phyloP scores from a whole-genome alignment of 2,113 vertebrate genomes.

The Rhinopomastus cyanomelas region DNA sequence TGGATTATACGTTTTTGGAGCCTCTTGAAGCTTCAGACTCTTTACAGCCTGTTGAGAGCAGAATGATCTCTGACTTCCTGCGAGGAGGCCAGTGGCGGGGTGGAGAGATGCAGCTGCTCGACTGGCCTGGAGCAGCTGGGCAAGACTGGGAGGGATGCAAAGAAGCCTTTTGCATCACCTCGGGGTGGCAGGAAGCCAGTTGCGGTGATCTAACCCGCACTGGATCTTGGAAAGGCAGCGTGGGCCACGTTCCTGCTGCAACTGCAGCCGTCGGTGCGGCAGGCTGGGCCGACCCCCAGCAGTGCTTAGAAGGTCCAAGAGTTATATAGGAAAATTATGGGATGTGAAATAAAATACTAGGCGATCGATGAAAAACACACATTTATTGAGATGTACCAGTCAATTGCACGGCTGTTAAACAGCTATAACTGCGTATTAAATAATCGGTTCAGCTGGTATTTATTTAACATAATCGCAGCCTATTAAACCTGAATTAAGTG shows the following conservation, averaged over 20 bases:
- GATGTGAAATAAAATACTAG: slow-evolving; percentile 40
- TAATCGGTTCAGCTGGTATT: slow-evolving; percentile 79
- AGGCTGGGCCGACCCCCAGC: background rate
- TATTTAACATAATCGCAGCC: slow-evolving; percentile 76
- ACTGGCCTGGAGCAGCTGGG: background rate
- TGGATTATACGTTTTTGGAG: background rate
- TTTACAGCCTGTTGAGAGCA: slow-evolving; percentile 45
- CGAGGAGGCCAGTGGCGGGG: background rate
- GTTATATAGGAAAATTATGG: slow-evolving; percentile 1
- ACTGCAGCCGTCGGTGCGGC: accelerated
- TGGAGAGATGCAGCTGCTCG: slow-evolving; percentile 9
- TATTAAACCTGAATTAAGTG: slow-evolving; percentile 79
- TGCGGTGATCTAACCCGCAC: background rate
- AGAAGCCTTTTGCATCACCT: background rate
- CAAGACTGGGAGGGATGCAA: background rate
- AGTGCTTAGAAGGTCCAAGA: background rate
- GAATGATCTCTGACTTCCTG: slow-evolving; percentile 38
- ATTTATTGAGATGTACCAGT: slow-evolving; percentile 74
- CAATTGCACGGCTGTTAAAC: slow-evolving; percentile 73
- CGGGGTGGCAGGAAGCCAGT: background rate
- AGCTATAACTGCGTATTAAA: slow-evolving; percentile 74
- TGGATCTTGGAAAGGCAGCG: background rate
- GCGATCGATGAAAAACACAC: slow-evolving; percentile 52
- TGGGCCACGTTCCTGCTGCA: accelerated
- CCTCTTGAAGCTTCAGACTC: slow-evolving; percentile 42